These are phyloP conservation scores for Grus americana DNA, from an alignment of 2,113 vertebrate genomes.

Conservation along the genomic window DNA sequence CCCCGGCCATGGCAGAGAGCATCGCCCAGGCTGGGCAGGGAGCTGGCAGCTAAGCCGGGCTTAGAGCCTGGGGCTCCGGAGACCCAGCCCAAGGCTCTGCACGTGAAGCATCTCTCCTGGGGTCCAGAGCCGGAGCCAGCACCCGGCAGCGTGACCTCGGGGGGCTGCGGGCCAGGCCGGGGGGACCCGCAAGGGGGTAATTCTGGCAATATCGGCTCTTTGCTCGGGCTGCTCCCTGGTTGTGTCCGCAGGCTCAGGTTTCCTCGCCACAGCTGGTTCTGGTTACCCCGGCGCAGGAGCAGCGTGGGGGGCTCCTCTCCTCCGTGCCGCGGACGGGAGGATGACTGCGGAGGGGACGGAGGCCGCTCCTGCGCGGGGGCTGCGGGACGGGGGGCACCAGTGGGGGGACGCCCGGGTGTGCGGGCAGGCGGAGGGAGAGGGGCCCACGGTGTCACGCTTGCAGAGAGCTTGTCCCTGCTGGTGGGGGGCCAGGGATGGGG, in stretches of 20 bases:
- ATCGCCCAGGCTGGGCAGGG: background rate
- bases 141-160: fast-evolving
- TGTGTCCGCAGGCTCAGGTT: background rate
- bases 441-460: fast-evolving
- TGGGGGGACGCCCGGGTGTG: fast-evolving
- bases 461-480: fast-evolving
- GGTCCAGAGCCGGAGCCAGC: background rate
- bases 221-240: background rate
- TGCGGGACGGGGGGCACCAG: background rate
- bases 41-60: fast-evolving
- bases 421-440: background rate
- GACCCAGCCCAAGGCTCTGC: fast-evolving
- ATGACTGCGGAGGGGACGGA: fast-evolving
- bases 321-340: background rate
- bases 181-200: too few species aligned
- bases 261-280: background rate
- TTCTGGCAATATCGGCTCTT: fast-evolving
- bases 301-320: background rate
- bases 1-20: fast-evolving
- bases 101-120: background rate
- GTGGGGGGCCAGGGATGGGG: too few species aligned
- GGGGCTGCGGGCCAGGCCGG: background rate
- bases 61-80: fast-evolving
- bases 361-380: too few species aligned
- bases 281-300: fast-evolving